A percentile compares a stretch with the other conserved stretches of the same genome.
Conservation (phyloP, 2,888 invertebrate species). For the Nemotelus pantherinus region DNA sequence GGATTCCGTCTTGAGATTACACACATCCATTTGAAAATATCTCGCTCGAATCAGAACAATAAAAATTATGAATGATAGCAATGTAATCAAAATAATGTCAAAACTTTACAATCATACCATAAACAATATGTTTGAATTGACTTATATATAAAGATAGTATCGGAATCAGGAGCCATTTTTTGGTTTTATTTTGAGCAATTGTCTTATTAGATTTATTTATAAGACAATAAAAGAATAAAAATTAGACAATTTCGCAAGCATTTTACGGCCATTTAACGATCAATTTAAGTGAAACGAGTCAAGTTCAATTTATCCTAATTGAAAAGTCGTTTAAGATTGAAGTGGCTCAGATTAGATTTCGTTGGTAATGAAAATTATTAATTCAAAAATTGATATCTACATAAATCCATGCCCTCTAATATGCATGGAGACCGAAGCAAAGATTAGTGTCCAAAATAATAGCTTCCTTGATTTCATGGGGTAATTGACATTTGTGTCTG, state of each 20-base stretch:
- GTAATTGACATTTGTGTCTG: background rate
- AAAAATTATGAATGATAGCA: no score
- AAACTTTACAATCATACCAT: no score
- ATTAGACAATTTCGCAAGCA: background rate
- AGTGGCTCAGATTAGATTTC: background rate
- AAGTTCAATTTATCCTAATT: constrained; percentile 21
- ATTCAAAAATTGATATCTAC: background rate
- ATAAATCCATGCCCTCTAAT: background rate
- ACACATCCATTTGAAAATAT: no score
- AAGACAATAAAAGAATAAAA: no score
- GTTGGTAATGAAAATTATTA: constrained; percentile 18
- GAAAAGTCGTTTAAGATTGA: background rate
- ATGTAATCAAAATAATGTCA: no score
- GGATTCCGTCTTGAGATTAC: no score
- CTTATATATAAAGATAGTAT: no score
- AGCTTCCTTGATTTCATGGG: background rate
- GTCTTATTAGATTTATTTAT: no score
- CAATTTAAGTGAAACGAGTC: constrained; percentile 20
- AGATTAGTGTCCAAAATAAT: background rate
- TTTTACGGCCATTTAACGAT: constrained; percentile 10
- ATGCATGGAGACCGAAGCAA: background rate
- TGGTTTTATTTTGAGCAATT: no score
- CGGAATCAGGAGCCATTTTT: no score
- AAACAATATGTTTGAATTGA: no score
- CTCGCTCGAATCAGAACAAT: no score